phyloP scores from a whole-genome alignment of 2,888 invertebrate genomes.

The Hedychridium roseum region DNA sequence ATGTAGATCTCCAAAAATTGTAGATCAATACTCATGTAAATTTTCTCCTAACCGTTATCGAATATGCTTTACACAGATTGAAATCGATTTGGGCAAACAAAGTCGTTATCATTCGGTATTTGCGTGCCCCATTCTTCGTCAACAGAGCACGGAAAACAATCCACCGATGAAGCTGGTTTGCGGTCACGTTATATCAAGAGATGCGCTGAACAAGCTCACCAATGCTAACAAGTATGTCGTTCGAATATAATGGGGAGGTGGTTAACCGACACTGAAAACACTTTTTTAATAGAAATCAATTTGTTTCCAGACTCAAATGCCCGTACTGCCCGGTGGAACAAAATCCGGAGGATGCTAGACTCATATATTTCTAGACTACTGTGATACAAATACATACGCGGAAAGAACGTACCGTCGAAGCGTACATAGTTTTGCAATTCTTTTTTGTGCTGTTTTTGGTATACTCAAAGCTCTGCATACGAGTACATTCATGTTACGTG shows the following conservation, averaged over 20 bases:
- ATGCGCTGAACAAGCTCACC: constrained; percentile 94
- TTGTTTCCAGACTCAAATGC: constrained; percentile 88
- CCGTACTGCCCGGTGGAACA: constrained; percentile 99
- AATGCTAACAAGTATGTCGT: constrained; percentile 86
- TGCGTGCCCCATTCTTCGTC: constrained; percentile 97
- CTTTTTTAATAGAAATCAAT: constrained; percentile 53
- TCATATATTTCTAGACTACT: constrained; percentile 84
- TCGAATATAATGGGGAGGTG: constrained; percentile 34
- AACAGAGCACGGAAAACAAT: constrained; percentile 94
- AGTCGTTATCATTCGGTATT: constrained; percentile 97
- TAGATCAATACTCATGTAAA: background rate
- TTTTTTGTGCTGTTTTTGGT: too few relatives aligned
- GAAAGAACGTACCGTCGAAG: background rate
- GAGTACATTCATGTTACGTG: too few relatives aligned
- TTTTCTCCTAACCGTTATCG: background rate
- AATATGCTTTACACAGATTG: constrained; percentile 73
- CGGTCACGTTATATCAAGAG: constrained; percentile 97
- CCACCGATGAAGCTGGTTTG: constrained; percentile 97
- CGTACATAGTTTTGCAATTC: constrained; percentile 5
- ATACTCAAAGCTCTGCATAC: too few relatives aligned
- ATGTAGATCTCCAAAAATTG: constrained; percentile 52
- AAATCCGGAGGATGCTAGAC: constrained; percentile 88
- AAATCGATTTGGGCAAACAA: constrained; percentile 90
- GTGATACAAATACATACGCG: constrained; percentile 40
- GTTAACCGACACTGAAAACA: constrained; percentile 49